These are phyloP conservation scores for Knipowitschia caucasica DNA, from an alignment of 2,797 vertebrate genomes.

Conservation along the genomic window DNA sequence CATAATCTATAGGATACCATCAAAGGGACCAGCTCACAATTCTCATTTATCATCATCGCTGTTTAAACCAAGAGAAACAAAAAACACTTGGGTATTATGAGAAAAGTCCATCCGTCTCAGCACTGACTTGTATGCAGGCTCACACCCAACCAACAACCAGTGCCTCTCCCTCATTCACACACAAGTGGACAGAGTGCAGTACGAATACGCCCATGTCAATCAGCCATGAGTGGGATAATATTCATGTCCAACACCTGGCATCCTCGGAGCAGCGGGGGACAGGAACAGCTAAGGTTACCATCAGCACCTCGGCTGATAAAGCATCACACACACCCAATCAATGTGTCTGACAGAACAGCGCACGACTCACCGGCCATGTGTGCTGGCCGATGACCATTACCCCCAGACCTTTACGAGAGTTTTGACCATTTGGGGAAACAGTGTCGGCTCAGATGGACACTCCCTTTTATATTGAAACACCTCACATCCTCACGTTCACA, in stretches of 20 bases:
- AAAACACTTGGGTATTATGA: no score
- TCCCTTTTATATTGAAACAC: slow-evolving; percentile 1
- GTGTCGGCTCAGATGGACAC: not conserved
- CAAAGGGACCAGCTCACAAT: no score
- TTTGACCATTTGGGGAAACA: not conserved
- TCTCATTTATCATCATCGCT: no score
- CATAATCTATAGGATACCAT: no score
- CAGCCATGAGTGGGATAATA: slow-evolving; percentile 50
- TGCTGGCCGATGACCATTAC: no score
- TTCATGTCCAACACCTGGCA: slow-evolving; percentile 68
- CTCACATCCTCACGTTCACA: slow-evolving; percentile 7
- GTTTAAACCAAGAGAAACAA: no score
- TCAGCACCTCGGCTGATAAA: slow-evolving; percentile 27
- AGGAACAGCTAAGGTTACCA: slow-evolving; percentile 63
- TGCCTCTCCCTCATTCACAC: slow-evolving; percentile 17
- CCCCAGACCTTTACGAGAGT: not conserved
- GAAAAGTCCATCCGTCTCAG: not conserved
- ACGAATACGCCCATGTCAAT: slow-evolving; percentile 31
- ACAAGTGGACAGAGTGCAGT: slow-evolving; percentile 16
- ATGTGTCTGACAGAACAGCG: slow-evolving; percentile 49
- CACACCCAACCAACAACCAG: not conserved
- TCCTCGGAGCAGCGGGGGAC: slow-evolving; percentile 54
- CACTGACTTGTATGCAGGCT: not conserved
- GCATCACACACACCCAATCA: slow-evolving; percentile 32
- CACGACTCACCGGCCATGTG: slow-evolving; percentile 22